These are phyloP conservation scores for Anhinga anhinga DNA, from an alignment of 2,113 vertebrate genomes.

Conservation along the genomic window DNA sequence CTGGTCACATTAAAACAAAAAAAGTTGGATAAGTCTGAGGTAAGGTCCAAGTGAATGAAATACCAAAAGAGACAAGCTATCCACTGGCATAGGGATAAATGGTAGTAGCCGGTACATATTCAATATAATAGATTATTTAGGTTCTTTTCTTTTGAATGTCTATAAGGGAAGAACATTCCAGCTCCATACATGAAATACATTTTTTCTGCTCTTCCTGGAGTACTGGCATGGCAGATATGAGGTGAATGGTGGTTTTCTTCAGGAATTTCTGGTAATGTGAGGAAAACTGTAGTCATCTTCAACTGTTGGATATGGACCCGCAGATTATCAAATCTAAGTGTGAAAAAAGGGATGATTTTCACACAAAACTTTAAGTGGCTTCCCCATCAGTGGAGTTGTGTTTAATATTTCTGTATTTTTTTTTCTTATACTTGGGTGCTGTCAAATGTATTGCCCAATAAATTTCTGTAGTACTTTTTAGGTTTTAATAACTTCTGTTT, in stretches of 20 bases:
- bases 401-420: background rate
- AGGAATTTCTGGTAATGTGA: background rate
- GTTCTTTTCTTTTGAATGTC: background rate
- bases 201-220: background rate
- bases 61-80: background rate
- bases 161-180: background rate
- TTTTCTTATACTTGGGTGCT: background rate
- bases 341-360: background rate
- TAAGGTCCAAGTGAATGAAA: background rate
- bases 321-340: background rate
- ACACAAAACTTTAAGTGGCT: background rate
- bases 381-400: background rate
- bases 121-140: background rate
- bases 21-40: background rate
- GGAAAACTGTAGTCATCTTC: background rate
- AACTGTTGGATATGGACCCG: background rate
- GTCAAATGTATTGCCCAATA: background rate
- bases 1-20: background rate
- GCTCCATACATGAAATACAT: background rate
- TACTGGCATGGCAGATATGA: background rate
- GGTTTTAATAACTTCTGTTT: background rate
- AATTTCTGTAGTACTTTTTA: background rate
- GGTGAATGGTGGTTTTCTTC: background rate
- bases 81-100: background rate
- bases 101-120: background rate